A percentile compares a stretch with the other conserved stretches of the same genome.
phyloP scores from a whole-genome alignment of 2,113 vertebrate species.

The Drymodes brunneopygia region DNA sequence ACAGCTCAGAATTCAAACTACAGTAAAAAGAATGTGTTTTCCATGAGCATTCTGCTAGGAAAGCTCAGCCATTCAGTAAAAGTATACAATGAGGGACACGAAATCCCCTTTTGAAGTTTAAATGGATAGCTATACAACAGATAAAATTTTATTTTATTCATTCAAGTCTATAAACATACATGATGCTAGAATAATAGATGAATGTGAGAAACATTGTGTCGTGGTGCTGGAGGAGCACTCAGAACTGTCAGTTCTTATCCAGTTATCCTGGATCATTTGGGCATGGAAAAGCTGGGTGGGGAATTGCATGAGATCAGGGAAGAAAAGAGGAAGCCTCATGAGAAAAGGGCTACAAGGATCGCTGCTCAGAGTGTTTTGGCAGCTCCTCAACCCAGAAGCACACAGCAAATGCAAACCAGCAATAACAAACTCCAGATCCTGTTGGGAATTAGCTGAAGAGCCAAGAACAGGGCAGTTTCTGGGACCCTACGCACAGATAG shows the following conservation, averaged over 20 bases:
- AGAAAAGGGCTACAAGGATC: not conserved
- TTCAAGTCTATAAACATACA: not conserved
- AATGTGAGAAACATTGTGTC: not conserved
- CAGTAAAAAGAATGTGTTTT: not conserved
- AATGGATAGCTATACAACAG: not conserved
- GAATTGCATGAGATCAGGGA: not conserved
- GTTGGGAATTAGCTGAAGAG: not conserved
- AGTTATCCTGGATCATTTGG: not conserved
- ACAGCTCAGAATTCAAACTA: not conserved
- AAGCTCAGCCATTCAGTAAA: not conserved
- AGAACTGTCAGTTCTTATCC: not conserved
- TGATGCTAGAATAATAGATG: not conserved
- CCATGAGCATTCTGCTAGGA: not conserved
- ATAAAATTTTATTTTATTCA: not conserved
- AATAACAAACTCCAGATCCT: not conserved
- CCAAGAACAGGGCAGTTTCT: not conserved
- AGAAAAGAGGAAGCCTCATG: not conserved
- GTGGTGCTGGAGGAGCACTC: not conserved
- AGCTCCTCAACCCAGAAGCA: conserved; percentile 8
- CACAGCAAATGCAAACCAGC: not conserved
- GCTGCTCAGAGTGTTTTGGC: not conserved
- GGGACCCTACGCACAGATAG: not conserved
- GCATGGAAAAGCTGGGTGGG: not conserved
- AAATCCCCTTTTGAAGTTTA: not conserved
- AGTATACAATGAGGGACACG: not conserved